phyloP scores from a whole-genome alignment of 2,113 vertebrate species.

The Antechinus flavipes region DNA sequence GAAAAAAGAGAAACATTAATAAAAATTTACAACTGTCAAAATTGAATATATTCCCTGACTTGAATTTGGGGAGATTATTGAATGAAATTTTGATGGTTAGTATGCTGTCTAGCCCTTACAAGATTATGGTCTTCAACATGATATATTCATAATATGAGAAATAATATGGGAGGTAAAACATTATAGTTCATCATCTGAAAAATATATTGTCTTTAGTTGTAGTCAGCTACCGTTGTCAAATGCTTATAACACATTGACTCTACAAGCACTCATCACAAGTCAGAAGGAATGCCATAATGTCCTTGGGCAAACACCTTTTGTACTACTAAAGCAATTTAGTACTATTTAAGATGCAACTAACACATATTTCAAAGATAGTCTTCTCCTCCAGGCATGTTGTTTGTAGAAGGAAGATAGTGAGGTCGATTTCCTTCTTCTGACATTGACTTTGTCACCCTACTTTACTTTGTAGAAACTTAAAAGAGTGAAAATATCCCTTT shows the following conservation, averaged over 20 bases:
- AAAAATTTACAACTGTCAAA: background rate
- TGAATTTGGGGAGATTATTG: background rate
- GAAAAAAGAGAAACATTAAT: background rate
- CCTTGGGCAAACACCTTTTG: slow-evolving; percentile 52
- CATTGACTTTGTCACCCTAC: background rate
- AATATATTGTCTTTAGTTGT: background rate
- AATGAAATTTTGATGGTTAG: background rate
- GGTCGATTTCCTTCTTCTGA: background rate
- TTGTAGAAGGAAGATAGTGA: slow-evolving; percentile 10
- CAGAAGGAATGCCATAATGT: slow-evolving; percentile 48
- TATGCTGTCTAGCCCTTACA: background rate
- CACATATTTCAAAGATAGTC: slow-evolving; percentile 55
- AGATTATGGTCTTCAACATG: background rate
- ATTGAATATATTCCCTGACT: background rate
- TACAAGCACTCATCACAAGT: slow-evolving; percentile 40
- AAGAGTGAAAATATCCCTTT: slow-evolving; percentile 20
- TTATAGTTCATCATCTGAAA: background rate
- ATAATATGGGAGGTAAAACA: background rate
- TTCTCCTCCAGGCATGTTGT: slow-evolving; percentile 41
- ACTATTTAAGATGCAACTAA: slow-evolving; percentile 53
- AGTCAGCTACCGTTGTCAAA: slow-evolving; percentile 51
- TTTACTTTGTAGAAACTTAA: slow-evolving; percentile 39
- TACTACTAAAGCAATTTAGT: slow-evolving; percentile 13
- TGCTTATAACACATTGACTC: slow-evolving; percentile 53
- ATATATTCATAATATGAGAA: background rate